These are phyloP conservation scores for Lottia gigantea DNA, from an alignment of 2,888 invertebrate genomes.

Conservation along the genomic window DNA sequence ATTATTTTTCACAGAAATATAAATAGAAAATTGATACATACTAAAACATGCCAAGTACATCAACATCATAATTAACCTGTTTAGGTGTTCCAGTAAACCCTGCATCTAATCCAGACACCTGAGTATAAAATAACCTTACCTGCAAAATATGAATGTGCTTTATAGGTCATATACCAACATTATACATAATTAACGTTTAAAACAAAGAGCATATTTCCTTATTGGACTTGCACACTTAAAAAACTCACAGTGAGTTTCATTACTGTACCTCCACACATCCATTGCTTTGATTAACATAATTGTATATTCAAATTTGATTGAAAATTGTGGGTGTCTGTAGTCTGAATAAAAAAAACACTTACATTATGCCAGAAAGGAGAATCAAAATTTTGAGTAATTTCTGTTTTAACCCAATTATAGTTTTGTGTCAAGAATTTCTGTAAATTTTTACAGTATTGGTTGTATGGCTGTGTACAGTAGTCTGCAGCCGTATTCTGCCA, in stretches of 20 bases:
- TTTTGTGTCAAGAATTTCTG: conserved; percentile 77
- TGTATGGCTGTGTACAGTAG: conserved; percentile 71
- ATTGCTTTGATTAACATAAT: too few species aligned
- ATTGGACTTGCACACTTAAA: too few species aligned
- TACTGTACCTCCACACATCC: too few species aligned
- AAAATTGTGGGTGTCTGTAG: too few species aligned
- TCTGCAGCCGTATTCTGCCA: conserved; percentile 79
- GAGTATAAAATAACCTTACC: conserved; percentile 78
- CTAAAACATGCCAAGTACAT: conserved; percentile 52
- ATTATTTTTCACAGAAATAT: too few species aligned
- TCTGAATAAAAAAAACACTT: conserved; percentile 16
- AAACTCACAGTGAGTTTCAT: too few species aligned
- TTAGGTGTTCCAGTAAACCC: conserved; percentile 74
- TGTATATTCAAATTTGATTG: too few species aligned
- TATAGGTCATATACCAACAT: too few species aligned
- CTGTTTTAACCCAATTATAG: conserved; percentile 74
- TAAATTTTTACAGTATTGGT: conserved; percentile 75
- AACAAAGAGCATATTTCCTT: too few species aligned
- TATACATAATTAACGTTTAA: too few species aligned
- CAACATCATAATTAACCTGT: conserved; percentile 54
- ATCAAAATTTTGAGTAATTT: conserved; percentile 70
- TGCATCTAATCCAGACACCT: conserved; percentile 81
- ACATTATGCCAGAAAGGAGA: conserved; percentile 90
- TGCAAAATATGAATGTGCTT: conserved; percentile 30
- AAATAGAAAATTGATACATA: conserved; percentile 53